Evolutionary conservation across 2,113 vertebrate genomes (phyloP), one percentile per base, ranked within the genome.

Genomic region (Melanerpes formicivorus): DNA sequence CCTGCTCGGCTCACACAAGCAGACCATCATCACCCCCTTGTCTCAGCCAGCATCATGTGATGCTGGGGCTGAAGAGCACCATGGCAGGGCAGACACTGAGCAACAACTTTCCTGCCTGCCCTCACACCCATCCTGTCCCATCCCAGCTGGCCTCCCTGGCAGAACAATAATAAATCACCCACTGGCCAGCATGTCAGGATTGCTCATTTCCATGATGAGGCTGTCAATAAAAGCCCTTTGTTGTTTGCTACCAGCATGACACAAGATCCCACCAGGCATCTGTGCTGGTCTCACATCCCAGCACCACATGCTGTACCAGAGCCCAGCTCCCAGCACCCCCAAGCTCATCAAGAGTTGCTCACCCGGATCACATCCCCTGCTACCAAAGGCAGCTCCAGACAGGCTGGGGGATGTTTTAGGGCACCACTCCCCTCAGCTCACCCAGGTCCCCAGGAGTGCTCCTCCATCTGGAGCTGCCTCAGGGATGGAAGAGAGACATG

Each of bases 1-100:
- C 12, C 11, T 56, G 50, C 72, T 86, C 37, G 48, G 17, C 8
- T 50, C 69, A 17, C 2, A 2, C 13, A 17, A 80, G n/a, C 0
- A 0, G 50, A 58, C 19, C 1, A 0, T 56, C 13, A 2, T 50
- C 0, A 0, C 10, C 8, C 27, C 25, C 60, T 65, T 15, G 10
- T 50, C 69, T 54, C 84, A 3, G 4, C 22, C 50, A 52, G 44
- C 9, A 8, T 7, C 0, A 0, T 34, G 34, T 42, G 65, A 25
- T 44, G 34, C 50, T 77, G 59, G 30, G 40, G 72, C 34, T 4
- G 7, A 71, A 62, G 54, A 42, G 26, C 1, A 4, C 32, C 29
- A 50, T 1, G 2, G 12, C 37, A 94, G 12, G 11, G n/a, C 50
- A 76, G 48, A 34, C 40, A 46, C 3, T 0, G 1, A 83, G 50